Percentiles rank a stretch among this genome's conserved stretches.
These are phyloP conservation scores for Bostrychus sinensis DNA, from an alignment of 2,113 vertebrate species.

Conservation along the genomic window DNA sequence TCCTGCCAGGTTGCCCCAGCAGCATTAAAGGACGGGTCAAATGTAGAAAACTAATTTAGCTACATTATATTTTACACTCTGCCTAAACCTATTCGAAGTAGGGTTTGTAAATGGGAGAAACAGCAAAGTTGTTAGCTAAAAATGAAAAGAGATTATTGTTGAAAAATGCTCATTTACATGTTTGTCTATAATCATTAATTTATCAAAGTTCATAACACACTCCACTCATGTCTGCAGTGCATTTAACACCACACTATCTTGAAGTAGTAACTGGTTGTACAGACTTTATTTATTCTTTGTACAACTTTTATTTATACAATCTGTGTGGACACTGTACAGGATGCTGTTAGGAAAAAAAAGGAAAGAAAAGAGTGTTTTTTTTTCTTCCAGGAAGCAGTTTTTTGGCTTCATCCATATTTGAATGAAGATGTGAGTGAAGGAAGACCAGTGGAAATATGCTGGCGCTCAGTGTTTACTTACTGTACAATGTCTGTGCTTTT, in stretches of 20 bases:
- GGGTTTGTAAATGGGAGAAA: neutral
- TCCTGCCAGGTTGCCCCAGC: too few species aligned
- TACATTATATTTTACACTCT: neutral
- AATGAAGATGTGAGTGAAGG: constrained; percentile 18
- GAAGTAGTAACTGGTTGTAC: constrained; percentile 22
- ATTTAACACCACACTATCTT: constrained; percentile 9
- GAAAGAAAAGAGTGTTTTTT: constrained; percentile 15
- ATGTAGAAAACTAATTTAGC: too few species aligned
- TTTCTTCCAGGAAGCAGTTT: constrained; percentile 12
- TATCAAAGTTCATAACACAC: neutral
- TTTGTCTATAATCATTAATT: constrained; percentile 39
- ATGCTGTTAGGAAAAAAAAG: constrained; percentile 22
- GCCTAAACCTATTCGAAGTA: neutral
- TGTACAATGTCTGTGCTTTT: constrained; percentile 57
- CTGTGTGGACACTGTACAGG: constrained; percentile 31
- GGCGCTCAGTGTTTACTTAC: constrained; percentile 47
- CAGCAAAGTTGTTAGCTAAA: constrained; percentile 24
- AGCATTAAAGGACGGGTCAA: too few species aligned
- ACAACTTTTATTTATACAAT: constrained; percentile 58
- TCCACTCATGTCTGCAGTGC: constrained; percentile 11
- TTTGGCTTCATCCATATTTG: constrained; percentile 21
- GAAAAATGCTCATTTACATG: constrained; percentile 25
- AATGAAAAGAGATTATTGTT: constrained; percentile 1
- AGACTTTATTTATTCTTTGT: constrained; percentile 58
- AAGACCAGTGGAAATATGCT: constrained; percentile 26